Base-by-base conservation (phyloP, 1,140 invertebrate species). In the Orchestia grillus region DNA sequence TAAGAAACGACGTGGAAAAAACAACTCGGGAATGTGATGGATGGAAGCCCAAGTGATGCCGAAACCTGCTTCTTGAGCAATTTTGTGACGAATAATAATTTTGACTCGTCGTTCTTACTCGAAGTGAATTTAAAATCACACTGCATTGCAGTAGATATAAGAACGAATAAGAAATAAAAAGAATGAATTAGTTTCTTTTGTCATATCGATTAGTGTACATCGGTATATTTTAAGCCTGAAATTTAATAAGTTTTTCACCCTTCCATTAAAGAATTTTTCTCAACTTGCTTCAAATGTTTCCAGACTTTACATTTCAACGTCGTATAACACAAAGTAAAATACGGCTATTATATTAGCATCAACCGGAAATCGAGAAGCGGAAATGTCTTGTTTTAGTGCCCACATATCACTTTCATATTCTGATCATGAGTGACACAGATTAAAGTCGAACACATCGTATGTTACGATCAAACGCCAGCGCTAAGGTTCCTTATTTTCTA, bases 1-100 rank as follows among this genome's bases (percentile, higher is more conserved):
- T 77, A 36, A 77, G 62, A 77, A 77, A 77, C 11, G 62, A 77
- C 62, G 62, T 77, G 62, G n/a, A 77, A 77, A 77, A 77, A 77
- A 77, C 62, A 77, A 77, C 19, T 42, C 88, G 42, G 88, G 88
- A 91, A 91, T 44, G 41, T 91, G 88, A 91, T 91, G 88, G 88
- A 91, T 44, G 88, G 36, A 0, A 11, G 88, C 3, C 19, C 88
- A 44, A 43, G 88, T 91, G 88, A 91, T 91, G 44, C 41, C 44
- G 41, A 91, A 91, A 91, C 44, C 62, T 53, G 47, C 47, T 53
- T 53, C 47, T 53, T 19, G 47, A 8, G 6, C 47, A 53, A 8
- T 53, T 53, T 53, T 53, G 19, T 53, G 47, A 53, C 6, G 28
- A 15, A 77, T 3, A 77, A 77, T 77, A 77, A 77, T 77, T 77